These are phyloP conservation scores for Ageneiosus marmoratus DNA, from an alignment of 2,113 vertebrate species.

Conservation along the genomic window DNA sequence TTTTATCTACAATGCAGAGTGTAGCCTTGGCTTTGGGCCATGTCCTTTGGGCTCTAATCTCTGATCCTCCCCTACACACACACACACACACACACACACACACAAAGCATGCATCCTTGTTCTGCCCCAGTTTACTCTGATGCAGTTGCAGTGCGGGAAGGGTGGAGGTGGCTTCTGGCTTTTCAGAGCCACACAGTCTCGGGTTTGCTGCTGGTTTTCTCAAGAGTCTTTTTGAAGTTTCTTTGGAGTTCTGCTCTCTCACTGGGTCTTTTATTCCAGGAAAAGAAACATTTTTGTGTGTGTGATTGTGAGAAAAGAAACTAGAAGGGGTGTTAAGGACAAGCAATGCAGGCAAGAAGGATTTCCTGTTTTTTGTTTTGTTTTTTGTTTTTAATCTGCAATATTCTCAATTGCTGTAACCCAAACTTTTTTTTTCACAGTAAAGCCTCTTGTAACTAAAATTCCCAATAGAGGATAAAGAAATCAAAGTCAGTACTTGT, in stretches of 20 bases:
- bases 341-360: background rate
- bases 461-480: background rate
- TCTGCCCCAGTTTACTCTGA: conserved; percentile 32
- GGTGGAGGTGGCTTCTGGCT: conserved; percentile 5
- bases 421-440: background rate
- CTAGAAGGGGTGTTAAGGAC: background rate
- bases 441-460: background rate
- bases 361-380: background rate
- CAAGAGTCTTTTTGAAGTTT: background rate
- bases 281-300: background rate
- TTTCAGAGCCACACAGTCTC: background rate
- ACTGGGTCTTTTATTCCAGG: background rate
- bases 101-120: background rate
- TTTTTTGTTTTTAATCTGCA: too few species aligned
- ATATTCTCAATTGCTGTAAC: background rate
- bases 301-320: background rate
- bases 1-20: background rate
- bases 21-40: background rate
- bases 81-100: background rate
- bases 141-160: conserved; percentile 26
- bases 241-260: background rate
- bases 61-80: background rate
- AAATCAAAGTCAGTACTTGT: background rate
- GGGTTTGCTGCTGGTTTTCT: background rate
- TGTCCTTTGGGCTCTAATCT: conserved; percentile 17